These are phyloP conservation scores for Boloria selene DNA, from an alignment of 2,888 invertebrate species.

Conservation along the genomic window DNA sequence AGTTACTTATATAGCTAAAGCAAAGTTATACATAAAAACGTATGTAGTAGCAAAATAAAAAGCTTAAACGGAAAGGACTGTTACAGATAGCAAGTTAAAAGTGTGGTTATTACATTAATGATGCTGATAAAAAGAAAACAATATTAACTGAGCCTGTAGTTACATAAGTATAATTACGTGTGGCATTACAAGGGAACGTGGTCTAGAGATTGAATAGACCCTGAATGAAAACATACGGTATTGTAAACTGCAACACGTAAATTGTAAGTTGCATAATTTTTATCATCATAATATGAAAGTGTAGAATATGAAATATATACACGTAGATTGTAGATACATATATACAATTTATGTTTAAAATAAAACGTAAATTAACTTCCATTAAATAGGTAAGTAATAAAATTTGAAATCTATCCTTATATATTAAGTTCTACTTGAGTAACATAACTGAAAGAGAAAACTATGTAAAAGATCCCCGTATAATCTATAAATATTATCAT, in stretches of 20 bases:
- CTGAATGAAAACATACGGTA: conserved; percentile 28
- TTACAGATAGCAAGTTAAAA: conserved; percentile 35
- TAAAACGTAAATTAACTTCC: too few relatives aligned
- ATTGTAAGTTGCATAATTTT: too few relatives aligned
- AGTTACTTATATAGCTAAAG: too few relatives aligned
- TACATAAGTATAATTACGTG: conserved; percentile 35
- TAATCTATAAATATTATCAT: conserved; percentile 12
- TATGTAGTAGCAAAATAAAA: conserved; percentile 17
- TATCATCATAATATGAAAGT: background rate
- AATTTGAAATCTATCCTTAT: background rate
- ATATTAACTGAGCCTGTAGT: conserved; percentile 32
- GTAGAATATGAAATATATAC: background rate
- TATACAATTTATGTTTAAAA: too few relatives aligned
- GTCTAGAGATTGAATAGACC: conserved; percentile 27
- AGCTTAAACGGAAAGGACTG: conserved; percentile 34
- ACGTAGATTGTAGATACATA: too few relatives aligned
- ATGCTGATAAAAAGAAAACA: conserved; percentile 34
- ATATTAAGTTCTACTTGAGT: background rate
- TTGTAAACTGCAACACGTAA: background rate
- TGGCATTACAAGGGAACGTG: conserved; percentile 34
- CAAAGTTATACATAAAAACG: background rate
- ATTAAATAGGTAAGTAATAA: background rate
- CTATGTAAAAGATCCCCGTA: conserved; percentile 4
- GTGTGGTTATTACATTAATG: conserved; percentile 37
- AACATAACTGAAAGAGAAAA: background rate